Evolutionary conservation across 2,888 invertebrate genomes (phyloP).

Genomic region (Liposcelis brunnea): DNA sequence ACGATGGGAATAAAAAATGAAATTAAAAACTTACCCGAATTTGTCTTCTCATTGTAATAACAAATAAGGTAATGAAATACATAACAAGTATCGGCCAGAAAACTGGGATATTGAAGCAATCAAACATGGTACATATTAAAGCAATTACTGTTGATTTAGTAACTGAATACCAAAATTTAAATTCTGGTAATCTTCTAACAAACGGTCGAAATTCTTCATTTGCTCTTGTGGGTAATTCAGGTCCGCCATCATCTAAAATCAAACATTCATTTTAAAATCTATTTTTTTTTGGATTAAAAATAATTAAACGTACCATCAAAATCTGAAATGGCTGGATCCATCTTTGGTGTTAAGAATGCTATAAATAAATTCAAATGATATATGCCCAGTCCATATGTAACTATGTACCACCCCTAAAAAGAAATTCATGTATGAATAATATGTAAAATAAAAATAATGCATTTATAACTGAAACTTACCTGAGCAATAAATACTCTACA

Average conservation of each 20-base stretch:
- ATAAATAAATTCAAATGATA: conserved; percentile 99
- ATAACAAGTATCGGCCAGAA: conserved; percentile 99
- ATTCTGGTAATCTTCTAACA: conserved; percentile 89
- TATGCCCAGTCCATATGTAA: conserved; percentile 97
- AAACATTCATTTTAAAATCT: background rate
- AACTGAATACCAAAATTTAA: conserved; percentile 98
- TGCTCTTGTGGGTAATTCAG: conserved; percentile 82
- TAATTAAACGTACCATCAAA: conserved; percentile 18
- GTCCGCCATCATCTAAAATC: conserved; percentile 57
- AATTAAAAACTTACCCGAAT: conserved; percentile 62
- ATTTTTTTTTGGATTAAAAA: conserved; percentile 1
- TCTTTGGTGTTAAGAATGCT: conserved; percentile 98
- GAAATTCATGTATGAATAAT: conserved; percentile 10
- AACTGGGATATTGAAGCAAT: conserved; percentile 96
- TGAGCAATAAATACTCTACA: conserved; percentile 66
- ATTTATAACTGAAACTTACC: conserved; percentile 38
- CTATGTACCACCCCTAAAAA: conserved; percentile 96
- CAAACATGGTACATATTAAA: conserved; percentile 86
- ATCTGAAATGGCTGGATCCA: conserved; percentile 47
- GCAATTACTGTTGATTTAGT: conserved; percentile 85
- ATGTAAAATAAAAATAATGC: conserved; percentile 11
- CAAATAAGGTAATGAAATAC: conserved; percentile 97
- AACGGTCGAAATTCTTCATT: conserved; percentile 98
- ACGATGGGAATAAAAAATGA: background rate
- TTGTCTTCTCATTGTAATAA: conserved; percentile 99